Base-by-base conservation (phyloP, 2,888 invertebrate species). In the Drosophila flavopinicola region DNA sequence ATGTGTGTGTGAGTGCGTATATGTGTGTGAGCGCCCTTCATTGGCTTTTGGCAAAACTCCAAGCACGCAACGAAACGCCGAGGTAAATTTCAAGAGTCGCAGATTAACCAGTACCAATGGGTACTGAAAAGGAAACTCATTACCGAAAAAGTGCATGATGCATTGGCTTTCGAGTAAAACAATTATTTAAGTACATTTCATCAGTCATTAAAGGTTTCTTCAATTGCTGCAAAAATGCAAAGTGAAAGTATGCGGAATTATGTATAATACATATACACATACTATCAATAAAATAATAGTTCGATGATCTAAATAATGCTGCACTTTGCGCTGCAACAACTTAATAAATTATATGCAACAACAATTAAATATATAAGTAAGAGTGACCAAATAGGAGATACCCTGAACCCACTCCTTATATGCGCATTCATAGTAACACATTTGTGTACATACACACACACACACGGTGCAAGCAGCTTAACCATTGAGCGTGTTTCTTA, bases 231-330 rank as follows among this genome's bases (percentile, higher is more conserved):
- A 13, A 51, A 56, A 25, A n/a, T 54, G 38, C 45, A 57, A 57
- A 33, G 60, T 49, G 60, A 60, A 60, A 60, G 60, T 47, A 6
- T 23, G 24, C 38, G 9, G 9, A 48, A 33, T 48, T 49, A 60
- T 57, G 58, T 48, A 60, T 48, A 60, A 41, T 25, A 25, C 20
- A 25, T 27, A 47, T 47, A n/a, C 37, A 39, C 10, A 38, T 23
- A 47, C n/a, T n/a, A n/a, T 41, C 29, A 48, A 47, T 47, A 23
- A 53, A 35, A 48, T 38, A 39, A 47, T 37, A 20, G 20, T 33
- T 27, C 54, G 15, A 27, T 15, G 27, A 38, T 60, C 23, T 29
- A 20, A 9, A 7, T 7, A 35, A 32, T 9, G 45, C 45, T 32
- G 20, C 20, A 44, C 30, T 23, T 10, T 7, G 23, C 10, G 9